A percentile compares a stretch with the other conserved stretches of the same genome.
phyloP scores from a whole-genome alignment of 2,113 vertebrate species.

The Siniperca chuatsi region DNA sequence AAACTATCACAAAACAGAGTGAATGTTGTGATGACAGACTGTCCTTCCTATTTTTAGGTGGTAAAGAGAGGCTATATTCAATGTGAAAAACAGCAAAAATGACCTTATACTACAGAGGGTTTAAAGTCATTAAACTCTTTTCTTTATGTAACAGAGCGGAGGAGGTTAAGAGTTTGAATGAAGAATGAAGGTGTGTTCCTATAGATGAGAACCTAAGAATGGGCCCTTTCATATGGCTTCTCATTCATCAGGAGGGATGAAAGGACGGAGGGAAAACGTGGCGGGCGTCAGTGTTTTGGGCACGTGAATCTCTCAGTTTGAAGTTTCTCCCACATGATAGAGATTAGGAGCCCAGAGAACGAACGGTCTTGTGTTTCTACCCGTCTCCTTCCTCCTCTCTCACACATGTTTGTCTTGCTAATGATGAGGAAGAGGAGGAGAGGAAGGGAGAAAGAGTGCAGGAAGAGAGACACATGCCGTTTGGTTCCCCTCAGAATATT shows the following conservation, averaged over 20 bases:
- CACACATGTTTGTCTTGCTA: conserved; percentile 74
- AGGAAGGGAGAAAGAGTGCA: conserved; percentile 39
- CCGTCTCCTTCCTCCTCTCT: conserved; percentile 65
- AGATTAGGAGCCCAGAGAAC: conserved; percentile 64
- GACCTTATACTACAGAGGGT: background rate
- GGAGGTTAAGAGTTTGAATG: conserved; percentile 6
- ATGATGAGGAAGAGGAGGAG: conserved; percentile 67
- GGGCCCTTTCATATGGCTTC: conserved; percentile 65
- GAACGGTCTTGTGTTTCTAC: conserved; percentile 35
- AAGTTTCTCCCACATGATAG: conserved; percentile 71
- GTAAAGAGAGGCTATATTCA: background rate
- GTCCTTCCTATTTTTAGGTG: background rate
- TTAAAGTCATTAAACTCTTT: background rate
- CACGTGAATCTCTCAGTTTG: conserved; percentile 63
- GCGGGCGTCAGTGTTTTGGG: conserved; percentile 41
- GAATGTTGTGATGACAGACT: accelerated
- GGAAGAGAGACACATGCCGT: conserved; percentile 56
- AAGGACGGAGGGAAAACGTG: conserved; percentile 16
- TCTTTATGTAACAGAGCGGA: background rate
- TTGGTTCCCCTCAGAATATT: conserved; percentile 49
- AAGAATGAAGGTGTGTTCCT: conserved; percentile 64
- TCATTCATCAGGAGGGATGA: conserved; percentile 34
- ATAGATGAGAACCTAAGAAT: conserved; percentile 40
- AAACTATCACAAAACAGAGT: background rate
- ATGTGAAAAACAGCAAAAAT: background rate